phyloP scores from a whole-genome alignment of 2,888 invertebrate genomes.

The Ophraella communa region DNA sequence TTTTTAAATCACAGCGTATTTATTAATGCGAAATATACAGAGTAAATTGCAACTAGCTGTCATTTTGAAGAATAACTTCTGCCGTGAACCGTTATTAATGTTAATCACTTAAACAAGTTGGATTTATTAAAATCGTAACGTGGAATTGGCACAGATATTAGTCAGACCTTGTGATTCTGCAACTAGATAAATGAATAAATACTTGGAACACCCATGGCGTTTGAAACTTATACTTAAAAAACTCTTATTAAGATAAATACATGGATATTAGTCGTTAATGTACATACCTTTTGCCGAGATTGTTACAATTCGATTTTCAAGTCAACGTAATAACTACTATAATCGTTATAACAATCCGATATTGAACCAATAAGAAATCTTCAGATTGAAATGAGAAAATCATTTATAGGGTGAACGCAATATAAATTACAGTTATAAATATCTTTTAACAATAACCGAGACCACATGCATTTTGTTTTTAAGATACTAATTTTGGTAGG shows the following conservation, averaged over 20 bases:
- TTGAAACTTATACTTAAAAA: conserved; percentile 32
- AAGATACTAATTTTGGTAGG: too few relatives aligned
- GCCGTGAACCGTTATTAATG: background rate
- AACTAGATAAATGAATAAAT: conserved; percentile 34
- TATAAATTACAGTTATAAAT: background rate
- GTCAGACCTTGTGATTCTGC: conserved; percentile 16
- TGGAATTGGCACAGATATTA: conserved; percentile 19
- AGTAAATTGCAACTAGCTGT: background rate
- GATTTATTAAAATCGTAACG: conserved; percentile 17
- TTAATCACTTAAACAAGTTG: conserved; percentile 6
- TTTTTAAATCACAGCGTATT: too few relatives aligned
- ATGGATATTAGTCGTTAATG: conserved; percentile 35
- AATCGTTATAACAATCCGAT: conserved; percentile 23
- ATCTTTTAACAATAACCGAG: background rate
- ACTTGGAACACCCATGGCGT: conserved; percentile 36
- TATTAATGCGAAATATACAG: background rate
- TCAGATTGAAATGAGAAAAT: conserved; percentile 18
- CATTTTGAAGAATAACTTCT: background rate
- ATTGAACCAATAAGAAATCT: conserved; percentile 12
- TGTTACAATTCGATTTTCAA: conserved; percentile 34
- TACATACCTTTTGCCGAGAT: conserved; percentile 34
- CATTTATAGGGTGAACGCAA: conserved; percentile 3
- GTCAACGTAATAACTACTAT: conserved; percentile 32
- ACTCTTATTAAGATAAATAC: conserved; percentile 36
- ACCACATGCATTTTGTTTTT: background rate